Evolutionary conservation across 2,888 invertebrate species (phyloP), one percentile per base, ranked within the genome.

Genomic region (Geotrupes spiniger): DNA sequence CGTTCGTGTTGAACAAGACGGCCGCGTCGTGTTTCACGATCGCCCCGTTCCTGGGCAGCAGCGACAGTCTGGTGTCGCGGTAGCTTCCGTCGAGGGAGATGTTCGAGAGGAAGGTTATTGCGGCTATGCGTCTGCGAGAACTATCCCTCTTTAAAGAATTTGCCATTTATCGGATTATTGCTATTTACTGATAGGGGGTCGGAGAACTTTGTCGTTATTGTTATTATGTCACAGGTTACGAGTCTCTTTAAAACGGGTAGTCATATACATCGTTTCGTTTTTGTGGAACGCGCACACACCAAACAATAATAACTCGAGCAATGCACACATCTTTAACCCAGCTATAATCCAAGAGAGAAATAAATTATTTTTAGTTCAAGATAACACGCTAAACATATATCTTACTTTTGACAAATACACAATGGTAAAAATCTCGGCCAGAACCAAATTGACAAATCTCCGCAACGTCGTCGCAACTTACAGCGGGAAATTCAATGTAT

Each of bases 81-180:
- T 89, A 86, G 62, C 87, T 87, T 58, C 95, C 95, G 78, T 95
- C 94, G 55, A 96, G 79, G 54, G 95, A 93, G 70, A 97, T 96
- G 76, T 95, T 96, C 44, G 93, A 88, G 62, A 97, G 80, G 78
- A 96, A 97, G 68, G 92, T 89, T 66, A 94, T 83, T 61, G 96
- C 96, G 69, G 94, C 92, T 63, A 93, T 82, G 73, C 92, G 83
- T 75, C 92, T 82, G 69, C 90, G 83, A 66, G 89, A 88, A 75
- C 85, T 83, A 65, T 76, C 76, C 63, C 76, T 74, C 68, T 76
- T 78, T 58, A 76, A 62, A 61, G 76, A 74, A 65, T 73, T 75
- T 74, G 79, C 78, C 79, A 79, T 79, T 53, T 53, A 59, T 56
- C 48, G 25, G 46, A 29, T 8, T 36, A 29, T 21, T 45, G 11